Conservation (phyloP, 1,140 invertebrate genomes). For the Hylaeus volcanicus region DNA sequence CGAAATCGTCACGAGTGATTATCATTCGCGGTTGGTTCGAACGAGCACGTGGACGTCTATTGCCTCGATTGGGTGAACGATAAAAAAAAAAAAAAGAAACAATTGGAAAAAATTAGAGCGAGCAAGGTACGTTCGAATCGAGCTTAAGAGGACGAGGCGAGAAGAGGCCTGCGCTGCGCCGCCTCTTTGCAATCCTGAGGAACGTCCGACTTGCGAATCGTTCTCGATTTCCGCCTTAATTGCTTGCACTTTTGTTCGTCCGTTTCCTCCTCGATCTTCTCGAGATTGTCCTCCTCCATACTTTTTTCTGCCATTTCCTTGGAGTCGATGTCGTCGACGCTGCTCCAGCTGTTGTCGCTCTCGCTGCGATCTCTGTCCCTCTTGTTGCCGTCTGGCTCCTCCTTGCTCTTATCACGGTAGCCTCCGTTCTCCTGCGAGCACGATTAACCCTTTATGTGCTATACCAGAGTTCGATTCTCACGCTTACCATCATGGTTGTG, state of each 20-base stretch:
- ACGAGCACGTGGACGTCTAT: background rate
- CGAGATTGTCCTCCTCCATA: conserved; percentile 39
- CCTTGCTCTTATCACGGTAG: conserved; percentile 29
- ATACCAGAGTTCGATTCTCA: no score
- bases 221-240: conserved; percentile 52
- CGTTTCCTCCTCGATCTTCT: conserved; percentile 12
- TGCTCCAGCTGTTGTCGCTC: conserved; percentile 74
- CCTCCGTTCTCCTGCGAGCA: conserved; percentile 44
- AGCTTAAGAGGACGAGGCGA: conserved; percentile 58
- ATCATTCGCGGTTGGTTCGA: no score
- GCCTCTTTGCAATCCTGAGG: conserved; percentile 45
- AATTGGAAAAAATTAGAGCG: conserved; percentile 6
- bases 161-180: conserved; percentile 66
- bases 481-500: conserved; percentile 45
- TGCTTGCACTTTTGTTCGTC: conserved; percentile 11
- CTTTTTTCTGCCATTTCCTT: conserved; percentile 39
- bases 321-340: conserved; percentile 65
- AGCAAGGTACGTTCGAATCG: background rate
- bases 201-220: conserved; percentile 39
- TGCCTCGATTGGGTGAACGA: background rate
- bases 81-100: background rate
- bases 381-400: conserved; percentile 38
- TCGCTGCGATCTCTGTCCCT: conserved; percentile 61
- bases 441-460: no score
- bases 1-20: no score